These are phyloP conservation scores for Thera obeliscata DNA, from an alignment of 2,888 invertebrate genomes.

Conservation along the genomic window DNA sequence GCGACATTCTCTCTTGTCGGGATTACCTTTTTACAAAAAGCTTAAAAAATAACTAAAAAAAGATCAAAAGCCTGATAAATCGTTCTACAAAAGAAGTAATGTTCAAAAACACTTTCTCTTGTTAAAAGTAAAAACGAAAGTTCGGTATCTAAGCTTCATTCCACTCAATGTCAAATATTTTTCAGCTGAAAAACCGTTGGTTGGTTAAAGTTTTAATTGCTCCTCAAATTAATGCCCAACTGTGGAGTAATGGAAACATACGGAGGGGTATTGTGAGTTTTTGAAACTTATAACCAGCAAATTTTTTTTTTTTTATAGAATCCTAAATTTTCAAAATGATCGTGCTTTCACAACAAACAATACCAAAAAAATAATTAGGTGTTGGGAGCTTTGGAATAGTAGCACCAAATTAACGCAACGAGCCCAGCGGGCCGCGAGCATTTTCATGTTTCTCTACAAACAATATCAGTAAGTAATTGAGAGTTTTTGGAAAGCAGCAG, in stretches of 20 bases:
- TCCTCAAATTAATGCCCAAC: slow-evolving; percentile 66
- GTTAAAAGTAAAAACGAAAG: slow-evolving; percentile 17
- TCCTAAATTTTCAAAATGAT: too few relatives aligned
- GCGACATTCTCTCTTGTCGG: too few relatives aligned
- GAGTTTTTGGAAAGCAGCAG: too few relatives aligned
- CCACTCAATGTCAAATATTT: slow-evolving; percentile 42
- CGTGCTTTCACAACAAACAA: too few relatives aligned
- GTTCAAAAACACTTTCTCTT: slow-evolving; percentile 7
- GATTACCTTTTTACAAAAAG: background rate
- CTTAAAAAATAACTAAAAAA: background rate
- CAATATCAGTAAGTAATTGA: too few relatives aligned
- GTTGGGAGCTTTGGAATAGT: too few relatives aligned
- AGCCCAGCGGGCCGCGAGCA: too few relatives aligned
- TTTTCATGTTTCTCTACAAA: too few relatives aligned
- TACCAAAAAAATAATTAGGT: too few relatives aligned
- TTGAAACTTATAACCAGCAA: background rate
- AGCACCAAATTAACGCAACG: too few relatives aligned
- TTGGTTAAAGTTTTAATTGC: slow-evolving; percentile 72
- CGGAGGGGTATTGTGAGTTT: slow-evolving; percentile 10
- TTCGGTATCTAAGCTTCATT: slow-evolving; percentile 27
- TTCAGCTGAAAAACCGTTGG: slow-evolving; percentile 59
- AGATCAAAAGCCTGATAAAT: background rate
- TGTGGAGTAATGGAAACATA: slow-evolving; percentile 33
- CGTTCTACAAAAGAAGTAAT: background rate
- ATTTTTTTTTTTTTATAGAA: too few relatives aligned